A percentile compares a stretch with the other conserved stretches of the same genome.
Conservation (phyloP, 2,888 invertebrate species). For the Sarcophaga carnaria region DNA sequence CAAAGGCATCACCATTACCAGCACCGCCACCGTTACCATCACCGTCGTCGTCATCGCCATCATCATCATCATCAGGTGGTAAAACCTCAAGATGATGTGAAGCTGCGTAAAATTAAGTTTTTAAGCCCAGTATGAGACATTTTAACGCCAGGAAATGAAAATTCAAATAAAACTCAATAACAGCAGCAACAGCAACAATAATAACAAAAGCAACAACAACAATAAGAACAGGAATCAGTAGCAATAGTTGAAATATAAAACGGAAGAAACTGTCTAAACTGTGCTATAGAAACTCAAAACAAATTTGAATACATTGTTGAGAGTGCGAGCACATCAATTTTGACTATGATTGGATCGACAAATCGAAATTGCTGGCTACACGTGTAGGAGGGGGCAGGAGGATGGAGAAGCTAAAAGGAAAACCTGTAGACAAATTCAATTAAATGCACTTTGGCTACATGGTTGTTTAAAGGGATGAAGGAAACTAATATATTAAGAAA, state of each 20-base stretch:
- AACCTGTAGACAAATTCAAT: neutral
- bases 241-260: neutral
- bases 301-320: neutral
- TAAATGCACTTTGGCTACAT: neutral
- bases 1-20: neutral
- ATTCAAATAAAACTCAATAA: conserved; percentile 19
- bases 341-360: neutral
- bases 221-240: neutral
- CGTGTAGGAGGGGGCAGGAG: fast-evolving
- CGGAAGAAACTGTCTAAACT: neutral
- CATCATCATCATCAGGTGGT: conserved; percentile 43
- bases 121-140: conserved; percentile 29
- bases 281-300: neutral
- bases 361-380: neutral
- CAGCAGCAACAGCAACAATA: neutral
- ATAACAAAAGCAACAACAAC: too few species aligned
- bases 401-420: neutral
- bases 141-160: conserved; percentile 39
- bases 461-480: neutral
- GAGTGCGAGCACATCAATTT: neutral
- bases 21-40: neutral
- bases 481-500: neutral
- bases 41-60: neutral
- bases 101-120: conserved; percentile 44
- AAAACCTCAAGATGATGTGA: conserved; percentile 25